Evolutionary conservation across 2,113 vertebrate genomes (phyloP), one percentile per base, ranked within the genome.

Genomic region (Herpailurus yagouaroundi): DNA sequence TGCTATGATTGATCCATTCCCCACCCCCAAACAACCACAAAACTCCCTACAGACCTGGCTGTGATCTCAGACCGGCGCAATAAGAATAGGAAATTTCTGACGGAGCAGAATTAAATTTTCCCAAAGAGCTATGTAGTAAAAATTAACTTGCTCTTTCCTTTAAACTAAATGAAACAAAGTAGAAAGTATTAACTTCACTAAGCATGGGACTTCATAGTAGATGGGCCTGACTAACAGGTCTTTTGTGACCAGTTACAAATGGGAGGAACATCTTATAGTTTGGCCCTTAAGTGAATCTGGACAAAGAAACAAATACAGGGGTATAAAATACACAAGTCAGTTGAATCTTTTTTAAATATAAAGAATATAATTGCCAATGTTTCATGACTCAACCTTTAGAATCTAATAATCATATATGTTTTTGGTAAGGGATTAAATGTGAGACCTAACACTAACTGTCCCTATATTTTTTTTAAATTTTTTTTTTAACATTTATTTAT

Each of bases 191-290:
- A 45, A 79, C 12, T 55, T 93, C 63, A 63, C 23, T 80, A 80
- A 48, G 23, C 8, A n/a, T 55, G 38, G 41, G 18, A n/a, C 50
- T 89, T 81, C 36, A 50, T 23, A 55, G 63, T 36, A 41, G 8
- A 63, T 33, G 10, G 23, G 31, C 63, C 29, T 50, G 84, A 79
- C 69, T 52, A 89, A 55, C 4, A 45, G 8, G 45, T 71, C 15
- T 86, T 83, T 85, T 87, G 14, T 93, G 48, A 81, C 15, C 13
- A 36, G 13, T 96, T 96, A 90, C 31, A 77, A 91, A 36, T 89
- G n/a, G 52, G 25, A 66, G 60, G 48, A 55, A 23, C 25, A 91
- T 38, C 14, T 33, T 52, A 48, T 3, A 94, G n/a, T 76, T 83
- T 93, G 23, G 15, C 8, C 31, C n/a, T 52, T 50, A 48, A 50